phyloP scores from a whole-genome alignment of 2,888 invertebrate species.

The Ferdinandea cuprea region DNA sequence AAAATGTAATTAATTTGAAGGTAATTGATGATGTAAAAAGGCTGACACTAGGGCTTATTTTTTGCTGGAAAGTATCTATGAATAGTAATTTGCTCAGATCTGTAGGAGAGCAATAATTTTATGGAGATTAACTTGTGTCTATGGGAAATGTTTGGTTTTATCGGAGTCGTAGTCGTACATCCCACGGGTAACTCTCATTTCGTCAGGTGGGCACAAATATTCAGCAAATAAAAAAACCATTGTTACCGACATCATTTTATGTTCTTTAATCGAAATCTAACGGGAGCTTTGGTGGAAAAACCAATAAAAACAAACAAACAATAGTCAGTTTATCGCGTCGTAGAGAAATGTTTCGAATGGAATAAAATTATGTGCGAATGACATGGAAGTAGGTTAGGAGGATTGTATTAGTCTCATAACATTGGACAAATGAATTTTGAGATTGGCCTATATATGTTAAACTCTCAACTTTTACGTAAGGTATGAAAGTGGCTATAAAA shows the following conservation, averaged over 20 bases:
- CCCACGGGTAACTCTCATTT: neutral
- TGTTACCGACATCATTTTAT: neutral
- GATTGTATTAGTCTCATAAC: too few relatives aligned
- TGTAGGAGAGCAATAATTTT: neutral
- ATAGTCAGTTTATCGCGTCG: too few relatives aligned
- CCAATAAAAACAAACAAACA: neutral
- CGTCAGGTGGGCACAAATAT: neutral
- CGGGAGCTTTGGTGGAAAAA: neutral
- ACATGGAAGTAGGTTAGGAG: too few relatives aligned
- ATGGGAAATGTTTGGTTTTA: neutral
- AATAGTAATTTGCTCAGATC: constrained; percentile 3
- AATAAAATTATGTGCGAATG: too few relatives aligned
- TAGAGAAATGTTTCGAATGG: too few relatives aligned
- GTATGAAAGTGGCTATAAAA: too few relatives aligned
- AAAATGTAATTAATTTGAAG: neutral
- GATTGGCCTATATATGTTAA: too few relatives aligned
- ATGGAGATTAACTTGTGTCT: neutral
- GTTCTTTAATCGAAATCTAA: neutral
- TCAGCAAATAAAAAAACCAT: neutral
- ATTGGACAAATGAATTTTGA: too few relatives aligned
- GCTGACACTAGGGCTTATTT: neutral
- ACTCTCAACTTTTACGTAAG: too few relatives aligned
- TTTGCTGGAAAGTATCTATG: neutral
- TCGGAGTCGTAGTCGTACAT: neutral
- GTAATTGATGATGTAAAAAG: constrained; percentile 4